Percentiles rank a stretch among this genome's conserved stretches.
Conservation (phyloP, 2,113 vertebrate genomes). For the Labeo rohita region DNA sequence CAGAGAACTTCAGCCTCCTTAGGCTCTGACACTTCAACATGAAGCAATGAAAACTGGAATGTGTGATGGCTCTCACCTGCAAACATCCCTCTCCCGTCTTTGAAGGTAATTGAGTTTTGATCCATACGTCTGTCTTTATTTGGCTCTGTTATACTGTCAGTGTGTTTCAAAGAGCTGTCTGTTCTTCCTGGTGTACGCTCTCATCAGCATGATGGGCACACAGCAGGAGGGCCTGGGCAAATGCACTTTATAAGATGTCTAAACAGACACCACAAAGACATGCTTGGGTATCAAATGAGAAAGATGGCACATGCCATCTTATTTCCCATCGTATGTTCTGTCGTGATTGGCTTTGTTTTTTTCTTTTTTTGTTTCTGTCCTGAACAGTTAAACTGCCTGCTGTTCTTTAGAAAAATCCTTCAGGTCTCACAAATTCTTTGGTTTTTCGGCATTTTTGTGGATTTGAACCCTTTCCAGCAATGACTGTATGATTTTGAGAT, state of each 20-base stretch:
- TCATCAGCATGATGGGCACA: constrained; percentile 40
- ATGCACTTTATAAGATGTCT: constrained; percentile 19
- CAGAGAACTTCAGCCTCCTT: constrained; percentile 10
- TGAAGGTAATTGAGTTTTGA: constrained; percentile 47
- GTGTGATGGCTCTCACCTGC: constrained; percentile 24
- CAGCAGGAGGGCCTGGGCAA: constrained; percentile 20
- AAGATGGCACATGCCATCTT: neutral
- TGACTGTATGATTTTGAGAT: too few relatives aligned
- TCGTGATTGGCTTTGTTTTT: neutral
- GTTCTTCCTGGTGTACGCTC: constrained; percentile 14
- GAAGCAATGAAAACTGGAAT: constrained; percentile 11
- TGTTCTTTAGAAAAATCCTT: too few relatives aligned
- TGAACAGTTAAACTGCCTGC: too few relatives aligned
- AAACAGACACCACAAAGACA: neutral
- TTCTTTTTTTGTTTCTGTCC: too few relatives aligned
- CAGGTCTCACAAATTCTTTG: too few relatives aligned
- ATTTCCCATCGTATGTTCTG: neutral
- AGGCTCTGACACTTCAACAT: neutral
- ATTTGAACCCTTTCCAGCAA: too few relatives aligned
- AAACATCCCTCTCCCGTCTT: constrained; percentile 10
- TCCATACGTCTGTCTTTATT: constrained; percentile 45
- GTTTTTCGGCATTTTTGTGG: too few relatives aligned
- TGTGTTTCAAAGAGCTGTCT: constrained; percentile 36
- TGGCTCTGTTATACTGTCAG: constrained; percentile 32
- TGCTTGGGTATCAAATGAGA: neutral